phyloP scores from a whole-genome alignment of 2,888 invertebrate species.

The Geotrupes spiniger region DNA sequence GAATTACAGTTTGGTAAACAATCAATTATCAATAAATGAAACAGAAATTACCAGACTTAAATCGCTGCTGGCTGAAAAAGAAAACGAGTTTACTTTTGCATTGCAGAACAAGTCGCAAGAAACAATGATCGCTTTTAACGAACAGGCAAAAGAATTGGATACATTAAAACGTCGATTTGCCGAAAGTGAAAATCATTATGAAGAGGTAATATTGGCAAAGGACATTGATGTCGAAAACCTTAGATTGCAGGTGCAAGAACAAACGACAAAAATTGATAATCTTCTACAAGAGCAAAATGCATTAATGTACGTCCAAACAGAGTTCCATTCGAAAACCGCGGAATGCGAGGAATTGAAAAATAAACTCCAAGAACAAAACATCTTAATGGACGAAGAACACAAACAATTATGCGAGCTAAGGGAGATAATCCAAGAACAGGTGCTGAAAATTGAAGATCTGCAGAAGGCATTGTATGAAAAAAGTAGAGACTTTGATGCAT shows the following conservation, averaged over 20 bases:
- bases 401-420: slow-evolving; percentile 59
- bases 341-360: slow-evolving; percentile 54
- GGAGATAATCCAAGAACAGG: slow-evolving; percentile 64
- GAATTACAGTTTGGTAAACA: slow-evolving; percentile 25
- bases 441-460: slow-evolving; percentile 69
- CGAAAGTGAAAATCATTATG: slow-evolving; percentile 31
- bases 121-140: slow-evolving; percentile 24
- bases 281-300: slow-evolving; percentile 16
- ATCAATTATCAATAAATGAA: slow-evolving; percentile 29
- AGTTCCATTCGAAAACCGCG: slow-evolving; percentile 54
- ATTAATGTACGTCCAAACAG: slow-evolving; percentile 45
- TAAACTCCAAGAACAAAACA: slow-evolving; percentile 56
- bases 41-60: slow-evolving; percentile 30
- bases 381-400: slow-evolving; percentile 55
- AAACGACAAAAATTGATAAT: slow-evolving; percentile 18
- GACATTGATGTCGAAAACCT: slow-evolving; percentile 38
- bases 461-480: slow-evolving; percentile 65
- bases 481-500: slow-evolving; percentile 57
- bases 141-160: slow-evolving; percentile 32
- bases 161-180: slow-evolving; percentile 27
- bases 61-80: slow-evolving; percentile 29
- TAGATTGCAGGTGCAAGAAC: slow-evolving; percentile 33
- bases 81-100: slow-evolving; percentile 30
- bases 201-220: slow-evolving; percentile 37
- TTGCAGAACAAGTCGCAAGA: slow-evolving; percentile 28